Base-by-base conservation (phyloP, 1,140 invertebrate genomes). In the Drosophila mayri region DNA sequence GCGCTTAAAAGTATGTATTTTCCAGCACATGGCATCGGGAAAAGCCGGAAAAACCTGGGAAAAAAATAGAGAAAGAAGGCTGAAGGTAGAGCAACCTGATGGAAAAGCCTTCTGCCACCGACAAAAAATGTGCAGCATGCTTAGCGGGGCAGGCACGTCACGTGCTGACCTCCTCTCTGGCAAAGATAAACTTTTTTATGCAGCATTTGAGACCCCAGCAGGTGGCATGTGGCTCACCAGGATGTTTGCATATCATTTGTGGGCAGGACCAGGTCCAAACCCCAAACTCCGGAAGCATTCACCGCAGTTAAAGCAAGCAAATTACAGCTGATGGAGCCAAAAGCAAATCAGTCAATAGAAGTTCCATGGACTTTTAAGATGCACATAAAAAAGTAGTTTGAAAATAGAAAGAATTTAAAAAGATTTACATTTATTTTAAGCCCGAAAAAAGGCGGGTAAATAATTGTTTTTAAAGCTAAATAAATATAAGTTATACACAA, bases 1-100 rank as follows among this genome's bases (percentile, higher is more conserved):
- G 84, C 85, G 64, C 84, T 87, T 67, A 68, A 87, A 87, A 82
- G 44, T 67, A 67, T 70, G 84, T 87, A 83, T 83, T 82, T 81
- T 65, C 64, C 64, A 87, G 84, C 71, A 79, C 75, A 82, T 79
- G 76, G 66, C 66, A 65, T 54, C 12, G 4, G 22, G 32, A 16
- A 57, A 52, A 61, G 14, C 37, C 49, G 14, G 28, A 57, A 40
- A 62, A 44, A 40, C 22, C 22, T 16, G 4, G 9, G 11, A 55
- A 46, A 60, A 10, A 60, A 10, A 20, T 7, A 32, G 8, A 4
- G 3, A 11, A 7, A 14, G 5, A 11, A 32, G 18, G 7, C 12
- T 20, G 41, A 72, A 72, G 50, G 64, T 66, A 66, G 64, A 54
- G 41, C 41, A 43, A 43, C 41, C 41, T 43, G 41, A 20, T 37